phyloP scores from a whole-genome alignment of 2,888 invertebrate genomes.

The Acronicta alni region DNA sequence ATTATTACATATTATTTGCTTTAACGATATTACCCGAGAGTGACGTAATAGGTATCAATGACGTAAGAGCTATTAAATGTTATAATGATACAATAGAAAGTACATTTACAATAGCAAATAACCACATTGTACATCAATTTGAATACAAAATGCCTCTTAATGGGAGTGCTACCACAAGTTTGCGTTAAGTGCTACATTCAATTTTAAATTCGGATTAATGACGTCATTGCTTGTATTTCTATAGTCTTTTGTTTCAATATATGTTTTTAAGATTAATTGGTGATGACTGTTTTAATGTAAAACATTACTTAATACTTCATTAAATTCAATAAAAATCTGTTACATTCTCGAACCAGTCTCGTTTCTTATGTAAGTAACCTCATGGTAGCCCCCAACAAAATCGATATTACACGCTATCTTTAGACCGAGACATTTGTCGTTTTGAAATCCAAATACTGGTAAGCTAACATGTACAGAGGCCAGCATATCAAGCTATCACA shows the following conservation, averaged over 20 bases:
- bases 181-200: background rate
- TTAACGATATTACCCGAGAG: conserved; percentile 34
- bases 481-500: no score
- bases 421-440: conserved; percentile 35
- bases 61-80: conserved; percentile 46
- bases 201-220: conserved; percentile 4
- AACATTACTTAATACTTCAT: background rate
- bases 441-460: conserved; percentile 26
- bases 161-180: conserved; percentile 31
- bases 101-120: conserved; percentile 53
- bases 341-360: conserved; percentile 7
- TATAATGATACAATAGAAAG: conserved; percentile 45
- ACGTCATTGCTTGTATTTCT: no score
- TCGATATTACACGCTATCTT: conserved; percentile 45
- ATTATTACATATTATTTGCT: background rate
- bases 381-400: conserved; percentile 37
- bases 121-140: conserved; percentile 53
- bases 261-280: no score
- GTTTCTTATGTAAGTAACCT: background rate
- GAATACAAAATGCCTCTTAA: conserved; percentile 49
- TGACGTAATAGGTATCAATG: conserved; percentile 37
- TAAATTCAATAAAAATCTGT: background rate
- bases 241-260: no score
- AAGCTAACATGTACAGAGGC: conserved; percentile 45
- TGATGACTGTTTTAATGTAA: background rate